Evolutionary conservation across 2,888 invertebrate species (phyloP), one percentile per base, ranked within the genome.

Genomic region (Mythimna ferrago): DNA sequence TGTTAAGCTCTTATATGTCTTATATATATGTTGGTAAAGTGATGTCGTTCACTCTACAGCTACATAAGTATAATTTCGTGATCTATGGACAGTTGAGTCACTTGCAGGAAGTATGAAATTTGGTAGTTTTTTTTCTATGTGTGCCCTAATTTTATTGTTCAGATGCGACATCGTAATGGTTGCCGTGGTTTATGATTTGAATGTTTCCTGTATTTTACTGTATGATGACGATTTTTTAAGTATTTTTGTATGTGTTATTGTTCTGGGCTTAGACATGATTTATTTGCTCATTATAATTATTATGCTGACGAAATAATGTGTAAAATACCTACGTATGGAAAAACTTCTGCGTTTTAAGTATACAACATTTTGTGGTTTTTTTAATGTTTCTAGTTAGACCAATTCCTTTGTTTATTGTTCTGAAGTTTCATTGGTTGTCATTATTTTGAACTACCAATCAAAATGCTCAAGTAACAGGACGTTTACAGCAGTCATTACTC

Each of bases 91-190:
- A 83, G 87, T 87, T 89, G 89, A 88, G 77, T 85, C 87, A 86
- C 62, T 86, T 83, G 80, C 91, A 92, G 93, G 93, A 93, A 93
- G 91, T 91, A 57, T 88, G 89, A 92, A 91, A 86, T 89, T 85
- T 84, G 81, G 84, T 81, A 65, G 83, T 88, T 89, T 88, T 89
- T 26, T 83, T 85, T 84, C 71, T 79, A 65, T 72, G 57, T 87
- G 85, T 86, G 86, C 84, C 80, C 88, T 87, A 91, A 89, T 90
- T 90, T 87, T 81, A 90, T 89, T 90, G 89, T 90, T 89, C 82
- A 19, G 53, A 81, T 80, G 79, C 76, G 87, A 88, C 87, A 88
- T 85, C 86, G 87, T 89, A 81, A 81, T 81, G 75, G 70, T 86
- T 76, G 83, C 71, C 67, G 86, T 86, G 83, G 65, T 80, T 80